These are phyloP conservation scores for Chloroceryle inda DNA, from an alignment of 2,797 vertebrate genomes.

Conservation along the genomic window DNA sequence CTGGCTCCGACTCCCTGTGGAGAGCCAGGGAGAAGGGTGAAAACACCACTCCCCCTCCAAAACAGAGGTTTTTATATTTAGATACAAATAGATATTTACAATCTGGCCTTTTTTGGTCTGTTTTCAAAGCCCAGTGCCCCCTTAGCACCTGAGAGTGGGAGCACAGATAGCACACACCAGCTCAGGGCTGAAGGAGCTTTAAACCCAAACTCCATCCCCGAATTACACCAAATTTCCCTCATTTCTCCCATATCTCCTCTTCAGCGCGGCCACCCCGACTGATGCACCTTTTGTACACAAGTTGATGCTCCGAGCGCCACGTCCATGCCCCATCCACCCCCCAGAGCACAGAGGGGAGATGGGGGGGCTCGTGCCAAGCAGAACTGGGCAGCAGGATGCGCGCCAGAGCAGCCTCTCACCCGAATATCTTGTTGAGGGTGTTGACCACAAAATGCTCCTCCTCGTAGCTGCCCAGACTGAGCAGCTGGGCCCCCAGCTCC, in stretches of 20 bases:
- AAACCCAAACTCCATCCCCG: neutral
- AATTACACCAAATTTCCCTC: neutral
- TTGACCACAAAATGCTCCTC: slow-evolving; percentile 91
- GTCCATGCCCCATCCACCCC: neutral
- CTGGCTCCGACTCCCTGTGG: slow-evolving; percentile 83
- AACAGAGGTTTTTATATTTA: neutral
- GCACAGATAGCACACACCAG: accelerated
- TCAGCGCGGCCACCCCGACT: accelerated
- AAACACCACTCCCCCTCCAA: neutral
- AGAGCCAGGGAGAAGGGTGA: neutral
- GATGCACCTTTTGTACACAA: neutral
- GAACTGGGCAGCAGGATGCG: accelerated
- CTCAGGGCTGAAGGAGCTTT: neutral
- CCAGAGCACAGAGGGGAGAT: neutral
- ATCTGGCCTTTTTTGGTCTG: neutral
- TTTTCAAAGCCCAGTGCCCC: neutral
- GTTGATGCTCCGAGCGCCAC: neutral
- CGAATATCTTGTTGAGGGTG: slow-evolving; percentile 91
- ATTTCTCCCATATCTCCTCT: neutral
- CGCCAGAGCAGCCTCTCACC: slow-evolving; percentile 77
- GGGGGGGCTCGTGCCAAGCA: accelerated
- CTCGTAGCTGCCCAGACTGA: slow-evolving; percentile 88
- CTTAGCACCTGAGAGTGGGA: neutral
- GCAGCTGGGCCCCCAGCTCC: slow-evolving; percentile 89
- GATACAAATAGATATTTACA: neutral